A percentile compares a stretch with the other conserved stretches of the same genome.
Conservation (phyloP, 2,113 vertebrate genomes). For the Nasalis larvatus region DNA sequence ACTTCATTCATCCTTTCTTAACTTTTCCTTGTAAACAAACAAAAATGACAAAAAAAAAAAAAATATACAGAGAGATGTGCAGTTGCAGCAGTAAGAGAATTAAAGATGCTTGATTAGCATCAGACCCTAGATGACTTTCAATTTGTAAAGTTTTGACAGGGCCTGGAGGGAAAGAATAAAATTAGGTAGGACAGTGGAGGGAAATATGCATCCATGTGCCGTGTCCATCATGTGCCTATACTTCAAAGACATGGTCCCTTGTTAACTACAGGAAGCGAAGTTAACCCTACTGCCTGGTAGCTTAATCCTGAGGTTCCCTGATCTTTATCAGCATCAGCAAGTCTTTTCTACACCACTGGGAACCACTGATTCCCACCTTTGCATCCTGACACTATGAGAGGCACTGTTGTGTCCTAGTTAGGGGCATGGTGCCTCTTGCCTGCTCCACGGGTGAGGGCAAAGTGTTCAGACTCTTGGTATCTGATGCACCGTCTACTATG, state of each 20-base stretch:
- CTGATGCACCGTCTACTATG: background rate
- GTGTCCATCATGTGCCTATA: rapidly evolving
- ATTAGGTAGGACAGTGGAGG: background rate
- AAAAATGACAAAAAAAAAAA: background rate
- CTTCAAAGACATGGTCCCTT: background rate
- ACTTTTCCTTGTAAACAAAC: background rate
- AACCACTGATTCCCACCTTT: background rate
- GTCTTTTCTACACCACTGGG: background rate
- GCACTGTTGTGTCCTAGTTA: background rate
- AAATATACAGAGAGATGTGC: background rate
- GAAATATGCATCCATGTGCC: background rate
- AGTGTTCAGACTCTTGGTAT: background rate
- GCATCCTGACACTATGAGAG: background rate
- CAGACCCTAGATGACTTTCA: background rate
- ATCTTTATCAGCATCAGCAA: too few relatives aligned
- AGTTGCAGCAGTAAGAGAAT: background rate
- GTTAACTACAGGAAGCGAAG: background rate
- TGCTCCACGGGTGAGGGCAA: background rate
- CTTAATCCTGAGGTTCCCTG: background rate
- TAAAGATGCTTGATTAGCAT: background rate
- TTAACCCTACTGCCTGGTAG: background rate
- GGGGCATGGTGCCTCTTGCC: background rate
- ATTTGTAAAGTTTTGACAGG: background rate
- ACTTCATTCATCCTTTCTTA: background rate
- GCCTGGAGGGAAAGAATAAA: background rate